Percentiles rank a stretch among this genome's conserved stretches.
Conservation (phyloP, 2,888 invertebrate species). For the Eucera pruinosa region DNA sequence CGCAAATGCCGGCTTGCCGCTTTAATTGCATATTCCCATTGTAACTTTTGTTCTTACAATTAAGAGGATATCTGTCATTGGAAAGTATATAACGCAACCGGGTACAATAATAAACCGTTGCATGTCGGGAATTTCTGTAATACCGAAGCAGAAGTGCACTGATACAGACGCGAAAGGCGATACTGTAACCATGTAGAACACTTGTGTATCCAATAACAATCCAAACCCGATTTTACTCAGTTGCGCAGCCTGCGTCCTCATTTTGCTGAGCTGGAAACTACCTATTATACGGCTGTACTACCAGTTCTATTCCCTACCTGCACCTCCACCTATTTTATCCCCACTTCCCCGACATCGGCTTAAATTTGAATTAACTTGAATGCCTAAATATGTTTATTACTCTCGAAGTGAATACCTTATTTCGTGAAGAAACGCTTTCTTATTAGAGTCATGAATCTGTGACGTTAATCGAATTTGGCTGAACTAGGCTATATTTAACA, state of each 20-base stretch:
- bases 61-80: constrained; percentile 32
- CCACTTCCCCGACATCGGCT: constrained; percentile 22
- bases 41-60: constrained; percentile 12
- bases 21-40: constrained; percentile 26
- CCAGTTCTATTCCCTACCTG: constrained; percentile 31
- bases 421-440: background rate
- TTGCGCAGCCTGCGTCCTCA: constrained; percentile 57
- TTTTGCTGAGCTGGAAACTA: constrained; percentile 59
- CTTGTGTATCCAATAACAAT: constrained; percentile 69
- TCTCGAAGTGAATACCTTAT: background rate
- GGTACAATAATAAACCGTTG: background rate
- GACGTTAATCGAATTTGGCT: too few relatives aligned
- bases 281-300: constrained; percentile 62
- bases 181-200: constrained; percentile 54
- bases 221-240: constrained; percentile 63
- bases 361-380: constrained; percentile 50
- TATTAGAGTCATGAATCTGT: too few relatives aligned
- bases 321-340: too few relatives aligned
- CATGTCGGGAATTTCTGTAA: constrained; percentile 22
- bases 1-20: background rate
- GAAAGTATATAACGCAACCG: constrained; percentile 20
- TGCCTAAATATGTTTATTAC: constrained; percentile 30
- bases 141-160: constrained; percentile 13
- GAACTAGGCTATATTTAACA: too few relatives aligned
- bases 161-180: constrained; percentile 26